A percentile compares a stretch with the other conserved stretches of the same genome.
phyloP scores from a whole-genome alignment of 2,113 vertebrate species.

The Tylochromis polylepis region DNA sequence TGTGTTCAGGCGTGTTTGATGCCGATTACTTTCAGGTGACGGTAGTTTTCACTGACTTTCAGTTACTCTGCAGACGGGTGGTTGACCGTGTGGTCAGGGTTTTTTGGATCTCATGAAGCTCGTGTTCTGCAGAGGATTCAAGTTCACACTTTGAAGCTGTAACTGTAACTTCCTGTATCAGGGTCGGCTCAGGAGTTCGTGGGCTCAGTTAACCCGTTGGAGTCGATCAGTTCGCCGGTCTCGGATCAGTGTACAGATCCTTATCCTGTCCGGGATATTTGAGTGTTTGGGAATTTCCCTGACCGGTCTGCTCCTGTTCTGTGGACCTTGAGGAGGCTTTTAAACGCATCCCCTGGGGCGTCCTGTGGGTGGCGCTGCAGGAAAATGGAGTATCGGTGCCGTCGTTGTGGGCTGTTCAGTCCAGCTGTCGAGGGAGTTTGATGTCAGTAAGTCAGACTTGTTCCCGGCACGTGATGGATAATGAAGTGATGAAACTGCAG shows the following conservation, averaged over 20 bases:
- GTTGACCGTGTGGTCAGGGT: background rate
- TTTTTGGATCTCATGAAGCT: background rate
- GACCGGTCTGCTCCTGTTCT: too few relatives aligned
- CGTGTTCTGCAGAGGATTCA: background rate
- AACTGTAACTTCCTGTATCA: too few relatives aligned
- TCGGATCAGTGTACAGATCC: background rate
- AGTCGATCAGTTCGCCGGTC: background rate
- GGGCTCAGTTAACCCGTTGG: background rate
- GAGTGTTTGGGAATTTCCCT: background rate
- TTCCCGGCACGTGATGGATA: too few relatives aligned
- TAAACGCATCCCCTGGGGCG: too few relatives aligned
- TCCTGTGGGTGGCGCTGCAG: background rate
- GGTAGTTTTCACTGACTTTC: too few relatives aligned
- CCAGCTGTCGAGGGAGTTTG: too few relatives aligned
- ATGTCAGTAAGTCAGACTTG: too few relatives aligned
- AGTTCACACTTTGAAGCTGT: too few relatives aligned
- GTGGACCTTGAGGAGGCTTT: background rate
- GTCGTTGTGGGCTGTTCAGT: too few relatives aligned
- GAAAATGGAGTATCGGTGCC: background rate
- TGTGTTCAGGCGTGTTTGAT: background rate
- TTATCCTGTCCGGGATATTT: background rate
- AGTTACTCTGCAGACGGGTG: background rate
- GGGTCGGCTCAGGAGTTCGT: background rate
- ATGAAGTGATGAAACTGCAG: background rate
- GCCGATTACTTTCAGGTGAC: too few relatives aligned